phyloP scores from a whole-genome alignment of 2,113 vertebrate species.

The Oophaga pumilio region DNA sequence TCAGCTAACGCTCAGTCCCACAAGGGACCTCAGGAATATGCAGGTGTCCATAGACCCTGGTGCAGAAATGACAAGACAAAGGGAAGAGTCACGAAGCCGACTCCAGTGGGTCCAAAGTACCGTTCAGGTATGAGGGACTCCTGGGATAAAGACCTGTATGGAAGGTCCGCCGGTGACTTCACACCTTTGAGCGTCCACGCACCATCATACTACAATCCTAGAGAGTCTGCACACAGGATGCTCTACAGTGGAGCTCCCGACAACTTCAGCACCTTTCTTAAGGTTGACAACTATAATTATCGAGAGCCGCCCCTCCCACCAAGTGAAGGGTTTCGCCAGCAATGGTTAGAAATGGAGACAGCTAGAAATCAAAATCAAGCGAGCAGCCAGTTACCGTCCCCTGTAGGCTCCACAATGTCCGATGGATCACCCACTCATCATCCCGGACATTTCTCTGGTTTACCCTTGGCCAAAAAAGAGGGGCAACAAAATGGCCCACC shows the following conservation, averaged over 20 bases:
- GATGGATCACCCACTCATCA: constrained; percentile 57
- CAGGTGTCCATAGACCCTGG: constrained; percentile 15
- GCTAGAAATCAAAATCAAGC: constrained; percentile 52
- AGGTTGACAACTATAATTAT: constrained; percentile 54
- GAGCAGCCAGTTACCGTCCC: constrained; percentile 48
- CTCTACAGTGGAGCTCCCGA: constrained; percentile 17
- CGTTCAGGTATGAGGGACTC: not conserved
- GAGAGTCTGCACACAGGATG: constrained; percentile 44
- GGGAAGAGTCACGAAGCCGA: constrained; percentile 55
- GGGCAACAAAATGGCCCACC: constrained; percentile 34
- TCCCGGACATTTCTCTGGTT: constrained; percentile 55
- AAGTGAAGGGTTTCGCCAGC: constrained; percentile 45
- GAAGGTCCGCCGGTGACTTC: constrained; percentile 59
- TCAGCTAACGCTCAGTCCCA: constrained; percentile 47
- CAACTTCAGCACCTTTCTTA: constrained; percentile 55
- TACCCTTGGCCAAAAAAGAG: constrained; percentile 55
- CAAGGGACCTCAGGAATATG: constrained; percentile 28
- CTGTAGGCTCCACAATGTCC: constrained; percentile 56
- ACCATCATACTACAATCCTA: not conserved
- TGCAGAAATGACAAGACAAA: constrained; percentile 59
- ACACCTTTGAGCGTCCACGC: constrained; percentile 47
- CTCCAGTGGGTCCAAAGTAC: constrained; percentile 35
- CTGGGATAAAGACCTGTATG: constrained; percentile 46
- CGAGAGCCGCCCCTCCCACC: constrained; percentile 41
- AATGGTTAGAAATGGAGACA: constrained; percentile 54